A percentile compares a stretch with the other conserved stretches of the same genome.
phyloP scores from a whole-genome alignment of 2,797 vertebrate species.

The Helostoma temminkii region DNA sequence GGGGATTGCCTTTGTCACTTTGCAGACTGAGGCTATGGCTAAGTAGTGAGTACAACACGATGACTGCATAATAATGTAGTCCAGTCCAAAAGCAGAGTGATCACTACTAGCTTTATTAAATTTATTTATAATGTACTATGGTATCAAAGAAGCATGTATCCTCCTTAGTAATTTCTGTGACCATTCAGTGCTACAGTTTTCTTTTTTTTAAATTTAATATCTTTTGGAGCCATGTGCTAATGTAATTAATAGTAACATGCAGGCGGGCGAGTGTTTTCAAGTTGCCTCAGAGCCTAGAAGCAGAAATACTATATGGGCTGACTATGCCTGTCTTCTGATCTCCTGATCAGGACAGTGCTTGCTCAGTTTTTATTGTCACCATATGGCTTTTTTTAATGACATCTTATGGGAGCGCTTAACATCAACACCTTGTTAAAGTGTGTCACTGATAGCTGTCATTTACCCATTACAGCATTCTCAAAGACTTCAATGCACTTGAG shows the following conservation, averaged over 20 bases:
- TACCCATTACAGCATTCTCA: slow-evolving; percentile 87
- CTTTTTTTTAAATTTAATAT: background rate
- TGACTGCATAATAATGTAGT: background rate
- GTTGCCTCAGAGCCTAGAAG: background rate
- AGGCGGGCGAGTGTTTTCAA: no score
- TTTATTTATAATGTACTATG: background rate
- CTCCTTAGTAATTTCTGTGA: background rate
- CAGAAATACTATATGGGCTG: background rate
- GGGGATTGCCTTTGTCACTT: slow-evolving; percentile 94
- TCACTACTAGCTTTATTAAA: background rate
- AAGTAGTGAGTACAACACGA: slow-evolving; percentile 86
- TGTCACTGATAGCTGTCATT: slow-evolving; percentile 33
- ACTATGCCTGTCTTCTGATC: background rate
- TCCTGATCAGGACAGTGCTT: background rate
- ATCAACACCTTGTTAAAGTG: slow-evolving; percentile 12
- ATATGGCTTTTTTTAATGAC: slow-evolving; percentile 2
- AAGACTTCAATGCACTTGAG: slow-evolving; percentile 93
- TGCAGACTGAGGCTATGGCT: slow-evolving; percentile 92
- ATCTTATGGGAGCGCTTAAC: background rate
- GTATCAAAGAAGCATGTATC: background rate
- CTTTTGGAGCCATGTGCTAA: accelerated
- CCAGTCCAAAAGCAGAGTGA: background rate
- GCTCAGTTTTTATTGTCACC: slow-evolving; percentile 10
- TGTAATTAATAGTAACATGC: background rate
- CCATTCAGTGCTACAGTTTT: background rate